Evolutionary conservation across 2,888 invertebrate species (phyloP).

Genomic region (Flexamia atlantica): DNA sequence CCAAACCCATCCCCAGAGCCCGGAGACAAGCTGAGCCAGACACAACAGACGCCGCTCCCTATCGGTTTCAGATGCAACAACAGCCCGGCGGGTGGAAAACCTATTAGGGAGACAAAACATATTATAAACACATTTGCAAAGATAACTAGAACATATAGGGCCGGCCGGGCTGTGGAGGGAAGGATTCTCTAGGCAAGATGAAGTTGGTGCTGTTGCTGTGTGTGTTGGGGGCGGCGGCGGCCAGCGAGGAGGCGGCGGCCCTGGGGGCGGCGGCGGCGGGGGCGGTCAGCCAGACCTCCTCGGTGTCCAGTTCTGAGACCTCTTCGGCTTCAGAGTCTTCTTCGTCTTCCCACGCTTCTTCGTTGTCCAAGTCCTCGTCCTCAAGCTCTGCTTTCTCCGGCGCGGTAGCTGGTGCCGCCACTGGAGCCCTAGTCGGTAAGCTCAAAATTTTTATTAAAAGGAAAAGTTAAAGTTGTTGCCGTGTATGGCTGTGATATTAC

Average conservation of each 20-base stretch:
- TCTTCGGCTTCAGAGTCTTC: not conserved
- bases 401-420: not conserved
- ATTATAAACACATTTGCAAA: conserved; percentile 26
- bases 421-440: not conserved
- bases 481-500: too few relatives aligned
- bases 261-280: not conserved
- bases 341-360: not conserved
- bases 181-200: not conserved
- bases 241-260: not conserved
- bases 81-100: not conserved
- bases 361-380: not conserved
- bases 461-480: too few relatives aligned
- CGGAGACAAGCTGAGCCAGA: too few relatives aligned
- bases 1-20: too few relatives aligned
- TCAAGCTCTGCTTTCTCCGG: not conserved
- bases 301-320: not conserved
- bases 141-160: not conserved
- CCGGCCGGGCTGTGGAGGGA: not conserved
- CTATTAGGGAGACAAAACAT: conserved; percentile 24
- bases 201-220: not conserved
- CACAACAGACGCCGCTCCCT: too few relatives aligned
- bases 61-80: not conserved
- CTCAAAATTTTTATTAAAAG: too few relatives aligned
- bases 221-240: not conserved
- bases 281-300: not conserved